Conservation (phyloP, 1,140 invertebrate genomes). For the Laupala kohalensis region DNA sequence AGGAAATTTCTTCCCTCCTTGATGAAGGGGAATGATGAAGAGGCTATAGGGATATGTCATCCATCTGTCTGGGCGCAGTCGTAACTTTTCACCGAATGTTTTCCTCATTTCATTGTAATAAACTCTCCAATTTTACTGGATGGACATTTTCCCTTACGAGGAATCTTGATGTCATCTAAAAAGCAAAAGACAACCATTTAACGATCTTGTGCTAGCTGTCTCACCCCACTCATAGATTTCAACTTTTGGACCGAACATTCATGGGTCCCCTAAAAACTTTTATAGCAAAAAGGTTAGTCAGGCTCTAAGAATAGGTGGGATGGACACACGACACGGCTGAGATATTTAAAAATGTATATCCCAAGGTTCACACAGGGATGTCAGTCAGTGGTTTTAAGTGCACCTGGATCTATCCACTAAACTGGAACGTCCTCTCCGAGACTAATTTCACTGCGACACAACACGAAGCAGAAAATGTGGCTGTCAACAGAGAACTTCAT, state of each 20-base stretch:
- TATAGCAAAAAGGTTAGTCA: slow-evolving; percentile 19
- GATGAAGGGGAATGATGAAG: slow-evolving; percentile 15
- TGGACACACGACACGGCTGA: slow-evolving; percentile 21
- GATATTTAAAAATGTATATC: slow-evolving; percentile 19
- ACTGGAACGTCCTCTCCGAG: slow-evolving; percentile 21
- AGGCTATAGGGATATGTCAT: slow-evolving; percentile 12
- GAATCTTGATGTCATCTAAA: slow-evolving; percentile 12
- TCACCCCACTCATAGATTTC: slow-evolving; percentile 21
- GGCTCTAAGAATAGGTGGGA: slow-evolving; percentile 8
- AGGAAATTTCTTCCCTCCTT: slow-evolving; percentile 23
- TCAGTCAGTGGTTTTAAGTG: slow-evolving; percentile 23
- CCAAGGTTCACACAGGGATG: slow-evolving; percentile 22
- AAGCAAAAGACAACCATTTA: slow-evolving; percentile 17
- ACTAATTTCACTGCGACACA: slow-evolving; percentile 18
- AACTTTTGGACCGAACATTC: slow-evolving; percentile 27
- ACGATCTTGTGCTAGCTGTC: slow-evolving; percentile 15
- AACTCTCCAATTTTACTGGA: not conserved
- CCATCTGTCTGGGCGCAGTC: not conserved
- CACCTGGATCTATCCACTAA: slow-evolving; percentile 23
- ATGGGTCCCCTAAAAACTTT: slow-evolving; percentile 25
- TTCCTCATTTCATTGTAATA: not conserved
- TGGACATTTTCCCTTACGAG: not conserved
- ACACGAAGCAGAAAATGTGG: slow-evolving; percentile 4
- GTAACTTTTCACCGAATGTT: not conserved
- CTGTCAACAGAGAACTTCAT: not conserved